Conservation (phyloP, 2,113 vertebrate genomes). For the Hydropotes inermis region DNA sequence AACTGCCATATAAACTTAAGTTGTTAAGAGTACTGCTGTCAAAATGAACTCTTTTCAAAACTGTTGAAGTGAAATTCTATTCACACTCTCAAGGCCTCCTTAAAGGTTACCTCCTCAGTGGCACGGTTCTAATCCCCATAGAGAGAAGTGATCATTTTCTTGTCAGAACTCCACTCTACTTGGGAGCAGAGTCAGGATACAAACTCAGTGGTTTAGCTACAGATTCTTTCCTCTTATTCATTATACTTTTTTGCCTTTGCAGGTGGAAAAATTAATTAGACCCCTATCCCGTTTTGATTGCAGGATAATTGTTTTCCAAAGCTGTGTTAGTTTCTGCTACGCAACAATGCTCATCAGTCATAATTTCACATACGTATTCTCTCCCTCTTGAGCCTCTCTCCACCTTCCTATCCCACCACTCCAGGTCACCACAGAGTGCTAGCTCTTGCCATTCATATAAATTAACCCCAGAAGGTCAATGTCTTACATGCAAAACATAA, state of each 20-base stretch:
- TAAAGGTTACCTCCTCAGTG: background rate
- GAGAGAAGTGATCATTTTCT: background rate
- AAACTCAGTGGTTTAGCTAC: background rate
- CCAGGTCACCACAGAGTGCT: background rate
- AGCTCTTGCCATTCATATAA: background rate
- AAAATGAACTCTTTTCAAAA: background rate
- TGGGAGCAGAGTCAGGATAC: background rate
- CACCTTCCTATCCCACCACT: background rate
- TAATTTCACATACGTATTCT: background rate
- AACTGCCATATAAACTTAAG: background rate
- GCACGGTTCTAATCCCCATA: background rate
- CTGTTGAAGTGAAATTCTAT: background rate
- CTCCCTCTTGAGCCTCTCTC: background rate
- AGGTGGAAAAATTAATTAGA: background rate
- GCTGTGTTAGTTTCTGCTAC: background rate
- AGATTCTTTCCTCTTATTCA: background rate
- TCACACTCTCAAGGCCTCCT: background rate
- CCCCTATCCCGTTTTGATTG: background rate
- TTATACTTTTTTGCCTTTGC: background rate
- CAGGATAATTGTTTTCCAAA: background rate
- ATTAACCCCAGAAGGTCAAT: background rate
- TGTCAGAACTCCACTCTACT: background rate
- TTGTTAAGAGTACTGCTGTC: background rate
- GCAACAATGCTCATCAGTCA: background rate
- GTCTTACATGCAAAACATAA: fast-evolving